Percentiles rank a stretch among this genome's conserved stretches.
These are phyloP conservation scores for Chloroceryle amazona DNA, from an alignment of 2,797 vertebrate species.

Conservation along the genomic window DNA sequence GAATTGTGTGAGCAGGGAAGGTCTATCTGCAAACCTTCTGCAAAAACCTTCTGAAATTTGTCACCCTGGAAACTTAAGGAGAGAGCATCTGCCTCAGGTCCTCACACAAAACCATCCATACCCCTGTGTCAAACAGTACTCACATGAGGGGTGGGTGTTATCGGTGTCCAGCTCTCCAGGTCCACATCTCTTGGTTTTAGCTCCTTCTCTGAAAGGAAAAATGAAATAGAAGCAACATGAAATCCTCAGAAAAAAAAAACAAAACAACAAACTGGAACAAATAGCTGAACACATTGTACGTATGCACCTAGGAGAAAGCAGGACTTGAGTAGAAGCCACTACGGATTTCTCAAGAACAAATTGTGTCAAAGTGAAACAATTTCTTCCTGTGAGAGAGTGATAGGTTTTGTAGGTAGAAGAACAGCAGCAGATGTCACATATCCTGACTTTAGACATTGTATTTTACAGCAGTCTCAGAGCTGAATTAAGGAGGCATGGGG, in stretches of 20 bases:
- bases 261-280: background rate
- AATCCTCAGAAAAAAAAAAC: background rate
- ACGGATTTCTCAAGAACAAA: background rate
- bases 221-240: background rate
- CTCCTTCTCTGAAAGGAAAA: background rate
- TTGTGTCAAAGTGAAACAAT: background rate
- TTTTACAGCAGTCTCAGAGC: background rate
- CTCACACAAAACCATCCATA: background rate
- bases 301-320: background rate
- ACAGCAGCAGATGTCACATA: background rate
- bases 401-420: background rate
- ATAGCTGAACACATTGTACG: background rate
- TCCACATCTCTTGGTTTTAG: background rate
- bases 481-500: background rate
- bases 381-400: background rate
- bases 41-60: background rate
- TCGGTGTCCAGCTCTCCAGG: background rate
- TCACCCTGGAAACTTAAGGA: background rate
- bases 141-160: background rate
- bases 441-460: background rate
- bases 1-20: background rate
- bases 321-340: background rate
- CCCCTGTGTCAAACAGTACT: background rate
- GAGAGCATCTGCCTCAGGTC: background rate
- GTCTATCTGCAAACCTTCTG: background rate